Evolutionary conservation across 2,113 vertebrate genomes (phyloP).

Genomic region (Notechis scutatus): DNA sequence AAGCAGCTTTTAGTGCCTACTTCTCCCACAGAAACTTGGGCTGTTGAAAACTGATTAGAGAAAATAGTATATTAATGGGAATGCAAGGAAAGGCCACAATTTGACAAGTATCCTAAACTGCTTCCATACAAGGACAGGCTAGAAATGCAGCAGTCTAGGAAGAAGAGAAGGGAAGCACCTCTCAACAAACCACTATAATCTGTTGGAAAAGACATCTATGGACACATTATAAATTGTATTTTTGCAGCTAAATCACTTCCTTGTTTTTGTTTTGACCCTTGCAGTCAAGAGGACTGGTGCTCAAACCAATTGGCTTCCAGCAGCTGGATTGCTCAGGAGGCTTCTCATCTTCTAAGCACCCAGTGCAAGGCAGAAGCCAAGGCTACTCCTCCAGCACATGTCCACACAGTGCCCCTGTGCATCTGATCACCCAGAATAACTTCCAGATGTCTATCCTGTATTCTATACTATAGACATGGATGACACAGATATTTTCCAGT

Average conservation of each 20-base stretch:
- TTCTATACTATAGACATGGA: too few relatives aligned
- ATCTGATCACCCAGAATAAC: not conserved
- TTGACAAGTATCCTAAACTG: not conserved
- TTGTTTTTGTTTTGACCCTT: not conserved
- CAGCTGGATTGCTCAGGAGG: not conserved
- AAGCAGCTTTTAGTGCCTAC: not conserved
- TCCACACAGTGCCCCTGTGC: not conserved
- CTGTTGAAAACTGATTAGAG: not conserved
- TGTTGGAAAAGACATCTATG: not conserved
- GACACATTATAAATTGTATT: not conserved
- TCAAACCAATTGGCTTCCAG: not conserved
- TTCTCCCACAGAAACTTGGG: not conserved
- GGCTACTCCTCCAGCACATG: not conserved
- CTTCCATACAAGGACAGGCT: not conserved
- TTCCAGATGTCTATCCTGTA: not conserved
- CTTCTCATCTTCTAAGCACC: not conserved
- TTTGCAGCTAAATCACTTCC: not conserved
- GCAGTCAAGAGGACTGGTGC: not conserved
- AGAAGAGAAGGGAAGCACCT: not conserved
- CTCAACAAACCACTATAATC: not conserved
- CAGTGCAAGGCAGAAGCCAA: not conserved
- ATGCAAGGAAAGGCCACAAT: not conserved
- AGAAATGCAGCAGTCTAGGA: not conserved
- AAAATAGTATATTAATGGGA: not conserved
- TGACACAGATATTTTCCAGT: too few relatives aligned